Conservation (phyloP, 2,113 vertebrate species). For the Glaucidium brasilianum region DNA sequence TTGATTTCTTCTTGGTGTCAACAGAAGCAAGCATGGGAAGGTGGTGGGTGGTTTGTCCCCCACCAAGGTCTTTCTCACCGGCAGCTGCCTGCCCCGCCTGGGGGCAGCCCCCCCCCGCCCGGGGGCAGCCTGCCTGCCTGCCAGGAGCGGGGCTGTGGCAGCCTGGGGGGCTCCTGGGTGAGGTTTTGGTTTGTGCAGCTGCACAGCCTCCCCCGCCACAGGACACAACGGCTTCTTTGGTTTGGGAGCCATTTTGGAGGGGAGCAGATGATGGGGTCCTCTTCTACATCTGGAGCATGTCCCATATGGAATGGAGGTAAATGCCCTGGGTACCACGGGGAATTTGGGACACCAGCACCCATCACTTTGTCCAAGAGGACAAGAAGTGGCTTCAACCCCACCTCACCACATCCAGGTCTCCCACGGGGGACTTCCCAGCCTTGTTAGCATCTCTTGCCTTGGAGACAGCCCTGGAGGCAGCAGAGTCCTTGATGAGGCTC, state of each 20-base stretch:
- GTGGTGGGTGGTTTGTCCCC: neutral
- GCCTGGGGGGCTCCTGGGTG: neutral
- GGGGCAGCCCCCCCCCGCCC: neutral
- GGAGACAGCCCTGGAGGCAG: neutral
- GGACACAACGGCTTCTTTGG: neutral
- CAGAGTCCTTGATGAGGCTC: neutral
- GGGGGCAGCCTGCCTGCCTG: neutral
- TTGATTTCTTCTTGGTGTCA: neutral
- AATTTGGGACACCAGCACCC: neutral
- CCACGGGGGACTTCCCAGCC: neutral
- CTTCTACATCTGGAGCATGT: fast-evolving
- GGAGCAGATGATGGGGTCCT: neutral
- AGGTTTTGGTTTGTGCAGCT: neutral
- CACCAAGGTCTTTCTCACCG: neutral
- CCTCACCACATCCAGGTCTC: neutral
- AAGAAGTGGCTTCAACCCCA: neutral
- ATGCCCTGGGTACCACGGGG: fast-evolving
- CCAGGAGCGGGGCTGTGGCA: neutral
- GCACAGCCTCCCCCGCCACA: neutral
- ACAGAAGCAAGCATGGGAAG: neutral
- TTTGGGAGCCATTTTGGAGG: neutral
- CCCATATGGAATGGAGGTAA: neutral
- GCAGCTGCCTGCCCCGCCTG: neutral
- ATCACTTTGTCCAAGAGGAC: neutral
- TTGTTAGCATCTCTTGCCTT: neutral